A percentile compares a stretch with the other conserved stretches of the same genome.
Conservation (phyloP, 2,888 invertebrate species). For the Formica aserva region DNA sequence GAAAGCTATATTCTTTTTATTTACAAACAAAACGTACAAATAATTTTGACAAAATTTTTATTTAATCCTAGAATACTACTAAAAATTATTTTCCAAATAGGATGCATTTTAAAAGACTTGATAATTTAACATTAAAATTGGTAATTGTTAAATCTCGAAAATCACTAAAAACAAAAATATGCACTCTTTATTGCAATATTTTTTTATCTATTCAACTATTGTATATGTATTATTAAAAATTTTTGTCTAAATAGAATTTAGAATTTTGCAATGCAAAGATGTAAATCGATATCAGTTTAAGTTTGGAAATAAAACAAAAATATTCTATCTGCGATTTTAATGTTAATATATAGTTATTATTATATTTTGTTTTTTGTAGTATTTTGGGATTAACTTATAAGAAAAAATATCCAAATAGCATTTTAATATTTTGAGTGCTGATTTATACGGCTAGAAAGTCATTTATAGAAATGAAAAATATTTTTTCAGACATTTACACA, state of each 20-base stretch:
- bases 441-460: neutral
- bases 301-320: neutral
- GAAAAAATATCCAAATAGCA: neutral
- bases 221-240: neutral
- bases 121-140: neutral
- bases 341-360: constrained; percentile 4
- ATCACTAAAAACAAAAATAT: neutral
- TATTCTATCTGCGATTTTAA: neutral
- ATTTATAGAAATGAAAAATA: neutral
- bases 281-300: neutral
- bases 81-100: neutral
- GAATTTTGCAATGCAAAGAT: neutral
- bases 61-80: constrained; percentile 8
- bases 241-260: neutral
- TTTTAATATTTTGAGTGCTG: neutral
- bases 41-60: neutral
- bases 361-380: constrained; percentile 4
- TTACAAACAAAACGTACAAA: neutral
- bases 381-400: constrained; percentile 7
- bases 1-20: neutral
- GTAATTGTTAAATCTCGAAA: neutral
- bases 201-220: neutral
- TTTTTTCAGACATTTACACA: neutral
- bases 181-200: neutral
- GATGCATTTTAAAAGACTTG: neutral